Evolutionary conservation across 1,140 invertebrate species (phyloP), one percentile per base, ranked within the genome.

Genomic region (Nasonia vitripennis): DNA sequence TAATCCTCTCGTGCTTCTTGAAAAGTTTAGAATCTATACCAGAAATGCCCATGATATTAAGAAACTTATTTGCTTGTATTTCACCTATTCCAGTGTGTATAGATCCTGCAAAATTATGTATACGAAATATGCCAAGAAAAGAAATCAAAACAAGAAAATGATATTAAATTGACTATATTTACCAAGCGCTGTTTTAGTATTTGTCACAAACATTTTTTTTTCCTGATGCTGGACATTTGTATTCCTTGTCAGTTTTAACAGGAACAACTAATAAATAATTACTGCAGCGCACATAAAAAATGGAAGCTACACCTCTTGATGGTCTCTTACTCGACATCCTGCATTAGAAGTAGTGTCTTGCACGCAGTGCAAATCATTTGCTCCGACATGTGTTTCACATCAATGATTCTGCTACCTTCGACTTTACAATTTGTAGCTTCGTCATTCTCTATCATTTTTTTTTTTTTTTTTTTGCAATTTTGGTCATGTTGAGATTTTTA

Each of bases 111-210:
- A 75, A 41, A 17, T 41, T 27, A 75, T 41, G 12, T 17, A 41
- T 75, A 17, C 41, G 4, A 75, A 75, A 9, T 75, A 17, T 75
- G 14, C 14, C 12, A 31, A 9, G 6, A 41, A 9, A 75, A 37
- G 34, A 20, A 37, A 14, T 14, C 27, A 27, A 75, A 37, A 20
- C 10, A 75, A 27, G 17, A 9, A 4, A 75, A 37, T 11, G 2
- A 34, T 14, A 75, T 41, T 0, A 4, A 41, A 67, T 17, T 6
- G 5, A 14, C 12, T 67, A 17, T 75, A 75, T 34, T 37, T 75
- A 75, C 74, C 74, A 27, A 75, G 31, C 7, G 37, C 74, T 27
- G 34, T 11, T 75, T 75, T 75, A 12, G 34, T 75, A 75, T 75
- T 75, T n/a, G 17, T 41, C 11, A 31, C 37, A 41, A 75, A 75